Evolutionary conservation across 2,113 vertebrate species (phyloP).

Genomic region (mouse (Mus musculus)): DNA sequence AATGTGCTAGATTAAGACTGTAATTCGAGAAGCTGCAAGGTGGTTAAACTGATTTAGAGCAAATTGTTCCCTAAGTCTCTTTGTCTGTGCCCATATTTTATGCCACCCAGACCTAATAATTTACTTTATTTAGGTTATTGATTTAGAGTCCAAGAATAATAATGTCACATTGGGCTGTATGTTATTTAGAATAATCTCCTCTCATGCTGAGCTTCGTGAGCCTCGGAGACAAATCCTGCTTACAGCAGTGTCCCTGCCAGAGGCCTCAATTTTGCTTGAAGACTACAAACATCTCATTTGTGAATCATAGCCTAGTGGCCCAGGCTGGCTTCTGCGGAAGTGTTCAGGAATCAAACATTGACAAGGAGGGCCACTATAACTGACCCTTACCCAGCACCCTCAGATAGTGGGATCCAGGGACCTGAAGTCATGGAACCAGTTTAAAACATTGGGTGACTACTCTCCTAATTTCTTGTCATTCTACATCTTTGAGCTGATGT

Average conservation of each 20-base stretch:
- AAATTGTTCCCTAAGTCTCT: conserved; percentile 77
- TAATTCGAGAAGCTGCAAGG: conserved; percentile 80
- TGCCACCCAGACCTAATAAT: conserved; percentile 75
- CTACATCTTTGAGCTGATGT: not conserved
- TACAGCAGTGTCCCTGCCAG: fast-evolving
- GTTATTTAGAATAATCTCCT: conserved; percentile 72
- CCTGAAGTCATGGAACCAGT: fast-evolving
- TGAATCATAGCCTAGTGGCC: not conserved
- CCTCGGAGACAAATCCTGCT: conserved; percentile 8
- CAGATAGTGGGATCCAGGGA: fast-evolving
- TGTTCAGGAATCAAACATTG: not conserved
- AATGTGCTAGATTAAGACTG: conserved; percentile 86
- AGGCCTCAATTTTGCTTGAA: not conserved
- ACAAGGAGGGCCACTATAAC: not conserved
- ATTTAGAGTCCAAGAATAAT: conserved; percentile 82
- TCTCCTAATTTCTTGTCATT: not conserved
- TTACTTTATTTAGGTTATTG: conserved; percentile 84
- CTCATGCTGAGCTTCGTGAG: conserved; percentile 4
- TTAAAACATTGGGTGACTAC: not conserved
- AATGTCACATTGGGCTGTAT: conserved; percentile 68
- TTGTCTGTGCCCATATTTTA: conserved; percentile 81
- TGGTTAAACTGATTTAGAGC: conserved; percentile 85
- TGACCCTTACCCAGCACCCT: not conserved
- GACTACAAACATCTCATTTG: not conserved
- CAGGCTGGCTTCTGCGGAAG: fast-evolving